Percentiles rank a stretch among this genome's conserved stretches.
Evolutionary conservation across 2,113 vertebrate genomes (phyloP).

Genomic region (Zapus hudsonius): DNA sequence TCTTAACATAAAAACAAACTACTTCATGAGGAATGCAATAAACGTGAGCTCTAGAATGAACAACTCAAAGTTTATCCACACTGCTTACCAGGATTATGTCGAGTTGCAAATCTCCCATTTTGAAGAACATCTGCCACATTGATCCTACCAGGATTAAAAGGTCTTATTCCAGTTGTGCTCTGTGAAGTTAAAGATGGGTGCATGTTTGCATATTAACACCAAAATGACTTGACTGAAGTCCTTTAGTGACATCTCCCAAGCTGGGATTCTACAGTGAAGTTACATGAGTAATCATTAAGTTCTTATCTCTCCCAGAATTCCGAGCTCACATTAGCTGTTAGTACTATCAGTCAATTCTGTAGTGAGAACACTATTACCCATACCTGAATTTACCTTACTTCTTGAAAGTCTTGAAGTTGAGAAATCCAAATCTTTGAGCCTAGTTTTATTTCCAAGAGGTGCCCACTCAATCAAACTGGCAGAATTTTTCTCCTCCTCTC

Average conservation of each 20-base stretch:
- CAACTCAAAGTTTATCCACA: background rate
- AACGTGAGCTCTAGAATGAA: background rate
- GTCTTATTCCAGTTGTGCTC: constrained; percentile 88
- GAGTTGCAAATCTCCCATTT: constrained; percentile 92
- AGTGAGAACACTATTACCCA: constrained; percentile 89
- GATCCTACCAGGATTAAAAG: constrained; percentile 96
- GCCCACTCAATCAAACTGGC: constrained; percentile 85
- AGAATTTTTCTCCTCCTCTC: constrained; percentile 86
- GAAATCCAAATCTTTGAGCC: constrained; percentile 87
- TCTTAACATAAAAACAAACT: constrained; percentile 19
- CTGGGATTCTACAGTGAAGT: constrained; percentile 92
- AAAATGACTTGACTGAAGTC: constrained; percentile 94
- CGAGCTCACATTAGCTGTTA: constrained; percentile 88
- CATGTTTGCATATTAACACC: constrained; percentile 92
- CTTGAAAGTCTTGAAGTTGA: constrained; percentile 87
- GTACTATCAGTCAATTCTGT: constrained; percentile 93
- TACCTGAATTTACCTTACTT: constrained; percentile 90
- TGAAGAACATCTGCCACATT: constrained; percentile 90
- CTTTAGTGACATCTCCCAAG: constrained; percentile 89
- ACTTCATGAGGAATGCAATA: background rate
- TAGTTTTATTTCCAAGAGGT: constrained; percentile 85
- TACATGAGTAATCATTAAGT: constrained; percentile 95
- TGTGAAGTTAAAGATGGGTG: constrained; percentile 90
- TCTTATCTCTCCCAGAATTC: constrained; percentile 88
- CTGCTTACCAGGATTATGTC: constrained; percentile 92